phyloP scores from a whole-genome alignment of 2,797 vertebrate species.

The Danio tinwini region DNA sequence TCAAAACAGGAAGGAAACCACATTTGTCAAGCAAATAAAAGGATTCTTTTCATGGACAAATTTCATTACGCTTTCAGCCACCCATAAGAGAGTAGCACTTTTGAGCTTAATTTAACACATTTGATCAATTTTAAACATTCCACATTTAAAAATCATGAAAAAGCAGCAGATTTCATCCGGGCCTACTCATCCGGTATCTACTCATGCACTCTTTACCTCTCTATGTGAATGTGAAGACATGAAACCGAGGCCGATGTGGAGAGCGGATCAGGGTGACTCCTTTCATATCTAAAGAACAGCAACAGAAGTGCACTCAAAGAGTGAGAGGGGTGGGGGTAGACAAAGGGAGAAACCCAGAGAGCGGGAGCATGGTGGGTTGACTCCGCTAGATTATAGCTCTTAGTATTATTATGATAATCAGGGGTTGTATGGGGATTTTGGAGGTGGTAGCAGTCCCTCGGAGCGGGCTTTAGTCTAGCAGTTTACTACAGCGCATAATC shows the following conservation, averaged over 20 bases:
- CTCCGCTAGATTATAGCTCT: constrained; percentile 73
- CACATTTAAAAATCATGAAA: not conserved
- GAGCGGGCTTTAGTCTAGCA: constrained; percentile 66
- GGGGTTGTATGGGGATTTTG: constrained; percentile 72
- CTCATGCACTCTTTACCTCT: constrained; percentile 19
- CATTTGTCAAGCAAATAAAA: not conserved
- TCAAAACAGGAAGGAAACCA: not conserved
- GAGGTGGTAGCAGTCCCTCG: constrained; percentile 69
- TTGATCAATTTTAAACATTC: not conserved
- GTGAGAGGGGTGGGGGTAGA: constrained; percentile 33
- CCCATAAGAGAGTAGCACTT: not conserved
- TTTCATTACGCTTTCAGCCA: not conserved
- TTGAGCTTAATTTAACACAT: not conserved
- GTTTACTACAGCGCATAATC: constrained; percentile 76
- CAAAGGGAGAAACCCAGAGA: constrained; percentile 27
- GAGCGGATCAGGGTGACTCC: constrained; percentile 18
- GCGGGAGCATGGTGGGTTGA: constrained; percentile 52
- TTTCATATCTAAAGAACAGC: constrained; percentile 36
- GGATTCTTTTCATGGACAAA: not conserved
- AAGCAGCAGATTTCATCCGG: constrained; percentile 17
- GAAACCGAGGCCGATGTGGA: constrained; percentile 2
- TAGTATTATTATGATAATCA: constrained; percentile 80
- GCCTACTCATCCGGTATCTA: constrained; percentile 13
- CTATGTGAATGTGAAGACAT: constrained; percentile 32
- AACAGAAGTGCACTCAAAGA: constrained; percentile 49